phyloP scores from a whole-genome alignment of 1,140 invertebrate genomes.

The Charaxes varanes region DNA sequence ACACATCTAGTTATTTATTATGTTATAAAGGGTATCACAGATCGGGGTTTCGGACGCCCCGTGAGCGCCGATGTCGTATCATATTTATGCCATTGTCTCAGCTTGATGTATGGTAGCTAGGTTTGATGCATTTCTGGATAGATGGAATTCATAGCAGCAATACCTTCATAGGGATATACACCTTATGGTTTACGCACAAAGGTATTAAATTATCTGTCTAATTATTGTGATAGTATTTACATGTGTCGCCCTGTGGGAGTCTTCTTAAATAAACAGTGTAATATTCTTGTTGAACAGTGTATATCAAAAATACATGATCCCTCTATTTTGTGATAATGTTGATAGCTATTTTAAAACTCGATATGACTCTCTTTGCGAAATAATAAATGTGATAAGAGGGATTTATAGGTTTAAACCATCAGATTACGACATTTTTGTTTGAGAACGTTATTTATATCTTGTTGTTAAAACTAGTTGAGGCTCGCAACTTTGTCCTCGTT shows the following conservation, averaged over 20 bases:
- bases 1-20: slow-evolving; percentile 46
- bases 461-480: too few relatives aligned
- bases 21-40: slow-evolving; percentile 40
- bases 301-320: slow-evolving; percentile 13
- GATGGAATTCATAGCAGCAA: slow-evolving; percentile 6
- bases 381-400: neutral
- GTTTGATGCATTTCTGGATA: slow-evolving; percentile 25
- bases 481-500: too few relatives aligned
- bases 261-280: slow-evolving; percentile 16
- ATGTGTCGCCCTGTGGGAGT: slow-evolving; percentile 18
- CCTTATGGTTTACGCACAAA: neutral
- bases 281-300: slow-evolving; percentile 17
- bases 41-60: slow-evolving; percentile 43
- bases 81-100: slow-evolving; percentile 51
- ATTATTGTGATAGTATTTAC: slow-evolving; percentile 6
- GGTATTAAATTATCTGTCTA: neutral
- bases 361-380: slow-evolving; percentile 2
- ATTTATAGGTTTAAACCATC: slow-evolving; percentile 2
- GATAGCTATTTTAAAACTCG: slow-evolving; percentile 9
- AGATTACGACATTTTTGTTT: too few relatives aligned
- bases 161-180: neutral
- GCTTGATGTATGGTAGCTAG: slow-evolving; percentile 41
- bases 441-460: too few relatives aligned
- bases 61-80: slow-evolving; percentile 48
- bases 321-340: slow-evolving; percentile 8